phyloP scores from a whole-genome alignment of 1,140 invertebrate species.

The Scaptomyza montana region DNA sequence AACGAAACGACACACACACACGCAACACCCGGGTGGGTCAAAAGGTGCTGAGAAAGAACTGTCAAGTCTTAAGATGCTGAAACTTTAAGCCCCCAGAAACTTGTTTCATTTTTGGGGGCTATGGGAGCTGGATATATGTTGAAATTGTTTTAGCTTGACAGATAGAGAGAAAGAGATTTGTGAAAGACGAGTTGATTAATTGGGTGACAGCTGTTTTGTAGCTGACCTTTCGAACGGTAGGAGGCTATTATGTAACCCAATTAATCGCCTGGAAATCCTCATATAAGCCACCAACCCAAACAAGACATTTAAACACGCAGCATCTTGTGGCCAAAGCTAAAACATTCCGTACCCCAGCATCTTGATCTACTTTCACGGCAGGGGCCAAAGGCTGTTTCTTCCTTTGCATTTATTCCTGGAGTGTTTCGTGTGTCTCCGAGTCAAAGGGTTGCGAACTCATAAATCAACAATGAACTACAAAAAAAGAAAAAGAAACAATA shows the following conservation, averaged over 20 bases:
- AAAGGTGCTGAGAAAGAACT: conserved; percentile 76
- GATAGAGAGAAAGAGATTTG: not conserved
- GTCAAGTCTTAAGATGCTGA: conserved; percentile 53
- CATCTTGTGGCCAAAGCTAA: conserved; percentile 19
- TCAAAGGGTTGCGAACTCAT: conserved; percentile 52
- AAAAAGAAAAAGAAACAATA: not conserved
- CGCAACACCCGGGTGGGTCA: conserved; percentile 43
- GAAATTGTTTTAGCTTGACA: not conserved
- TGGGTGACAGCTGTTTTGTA: conserved; percentile 35
- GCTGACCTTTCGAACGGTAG: not conserved
- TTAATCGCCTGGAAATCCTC: conserved; percentile 36
- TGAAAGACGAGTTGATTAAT: conserved; percentile 17
- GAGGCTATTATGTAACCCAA: conserved; percentile 20
- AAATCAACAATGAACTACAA: conserved; percentile 58
- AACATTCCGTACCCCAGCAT: not conserved
- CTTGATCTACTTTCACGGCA: conserved; percentile 57
- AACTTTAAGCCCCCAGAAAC: conserved; percentile 52
- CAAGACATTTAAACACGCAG: conserved; percentile 63
- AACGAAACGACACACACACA: conserved; percentile 44
- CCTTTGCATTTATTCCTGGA: not conserved
- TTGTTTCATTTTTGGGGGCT: conserved; percentile 31
- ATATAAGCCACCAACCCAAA: conserved; percentile 27
- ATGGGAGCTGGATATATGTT: conserved; percentile 2
- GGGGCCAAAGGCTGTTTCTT: not conserved
- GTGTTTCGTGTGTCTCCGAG: not conserved